Conservation (phyloP, 2,888 invertebrate genomes). For the Masnerella sp. region DNA sequence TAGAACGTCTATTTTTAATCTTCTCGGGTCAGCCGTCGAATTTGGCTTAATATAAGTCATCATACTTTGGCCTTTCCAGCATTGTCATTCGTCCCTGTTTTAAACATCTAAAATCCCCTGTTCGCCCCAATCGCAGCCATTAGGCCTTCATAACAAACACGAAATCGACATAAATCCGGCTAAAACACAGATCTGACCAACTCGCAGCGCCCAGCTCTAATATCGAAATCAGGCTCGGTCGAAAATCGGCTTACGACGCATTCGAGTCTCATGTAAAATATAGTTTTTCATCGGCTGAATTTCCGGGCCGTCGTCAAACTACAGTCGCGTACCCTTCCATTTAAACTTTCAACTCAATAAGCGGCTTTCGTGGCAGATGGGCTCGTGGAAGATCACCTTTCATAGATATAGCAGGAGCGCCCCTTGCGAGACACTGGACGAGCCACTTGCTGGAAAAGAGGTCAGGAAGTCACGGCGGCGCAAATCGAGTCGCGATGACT, state of each 20-base stretch:
- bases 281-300: conserved; percentile 25
- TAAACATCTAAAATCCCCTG: no score
- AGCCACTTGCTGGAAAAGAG: conserved; percentile 32
- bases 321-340: conserved; percentile 35
- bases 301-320: conserved; percentile 39
- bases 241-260: conserved; percentile 26
- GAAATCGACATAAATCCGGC: not conserved
- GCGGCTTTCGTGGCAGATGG: conserved; percentile 39
- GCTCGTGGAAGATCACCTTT: conserved; percentile 40
- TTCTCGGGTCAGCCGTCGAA: no score
- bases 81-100: no score
- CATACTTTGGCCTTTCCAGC: no score
- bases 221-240: conserved; percentile 14
- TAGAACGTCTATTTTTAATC: no score
- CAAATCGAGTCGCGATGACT: conserved; percentile 40
- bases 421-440: conserved; percentile 14
- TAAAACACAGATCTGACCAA: not conserved
- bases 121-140: not conserved
- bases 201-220: not conserved
- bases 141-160: not conserved
- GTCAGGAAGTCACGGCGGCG: conserved; percentile 40
- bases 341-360: conserved; percentile 42
- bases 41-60: no score
- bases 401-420: conserved; percentile 21
- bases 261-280: conserved; percentile 9